Base-by-base conservation (phyloP, 2,113 vertebrate species). In the Cephalopholis sonnerati region DNA sequence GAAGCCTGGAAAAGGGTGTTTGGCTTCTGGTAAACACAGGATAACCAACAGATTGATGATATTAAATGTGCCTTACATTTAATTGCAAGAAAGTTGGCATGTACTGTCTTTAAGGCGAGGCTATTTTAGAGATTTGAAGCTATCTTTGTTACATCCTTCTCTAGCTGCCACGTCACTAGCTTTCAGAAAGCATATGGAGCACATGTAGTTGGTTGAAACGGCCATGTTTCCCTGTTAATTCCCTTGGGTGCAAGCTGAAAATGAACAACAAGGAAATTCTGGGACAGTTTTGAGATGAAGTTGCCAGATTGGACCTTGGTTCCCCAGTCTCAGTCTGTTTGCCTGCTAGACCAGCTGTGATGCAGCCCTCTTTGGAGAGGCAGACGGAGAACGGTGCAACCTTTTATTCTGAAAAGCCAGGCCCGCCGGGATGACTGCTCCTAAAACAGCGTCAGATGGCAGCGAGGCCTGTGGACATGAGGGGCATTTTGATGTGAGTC, bases 281-380 rank as follows among this genome's bases (percentile, higher is more conserved):
- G 77, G 87, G 88, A 80, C 86, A 74, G 76, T 76, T 90, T 76
- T 80, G 75, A 71, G 77, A 83, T 48, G 53, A 68, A 74, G 62
- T 70, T 88, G 85, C 86, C 89, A 89, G 85, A 89, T 73, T 79
- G 58, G 70, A 48, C 74, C 84, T 83, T 29, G n/a, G 64, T 77
- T 85, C 69, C 68, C 62, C 22, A 8, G 57, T 67, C 67, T 84
- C 74, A 24, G 74, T 73, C 74, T 82, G 85, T 85, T 77, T 87
- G 76, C 78, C 44, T 82, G 75, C 61, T 72, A n/a, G 69, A 91
- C 87, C 90, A 90, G 89, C 87, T 87, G 83, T 84, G 81, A 84
- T 75, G 74, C 63, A 78, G 75, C 22, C 71, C 71, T 84, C 78
- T 89, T 85, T 84, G 80, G 80, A 90, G 82, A 85, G 76, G 48